These are phyloP conservation scores for Mastomys coucha DNA, from an alignment of 2,113 vertebrate species.

Conservation along the genomic window DNA sequence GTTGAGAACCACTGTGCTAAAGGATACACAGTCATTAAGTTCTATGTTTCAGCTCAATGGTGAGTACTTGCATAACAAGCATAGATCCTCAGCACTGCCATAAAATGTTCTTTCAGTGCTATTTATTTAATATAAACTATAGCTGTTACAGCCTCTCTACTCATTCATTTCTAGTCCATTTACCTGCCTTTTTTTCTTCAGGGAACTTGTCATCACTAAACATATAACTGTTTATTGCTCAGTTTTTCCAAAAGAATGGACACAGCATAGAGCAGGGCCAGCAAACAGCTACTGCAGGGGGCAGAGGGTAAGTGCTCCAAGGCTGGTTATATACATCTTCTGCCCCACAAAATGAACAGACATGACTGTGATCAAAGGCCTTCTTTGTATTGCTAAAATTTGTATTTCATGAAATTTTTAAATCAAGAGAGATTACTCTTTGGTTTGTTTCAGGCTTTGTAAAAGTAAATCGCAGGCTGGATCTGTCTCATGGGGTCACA, in stretches of 20 bases:
- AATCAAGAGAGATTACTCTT: constrained; percentile 17
- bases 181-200: background rate
- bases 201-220: background rate
- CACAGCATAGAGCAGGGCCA: background rate
- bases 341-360: background rate
- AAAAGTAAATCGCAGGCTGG: background rate
- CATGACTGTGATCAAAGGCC: background rate
- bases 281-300: background rate
- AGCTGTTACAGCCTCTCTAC: background rate
- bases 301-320: background rate
- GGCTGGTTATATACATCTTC: background rate
- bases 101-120: background rate
- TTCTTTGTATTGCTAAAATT: background rate
- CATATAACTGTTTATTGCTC: background rate
- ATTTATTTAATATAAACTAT: background rate
- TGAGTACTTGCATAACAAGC: background rate
- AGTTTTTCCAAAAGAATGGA: constrained; percentile 5
- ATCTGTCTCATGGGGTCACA: background rate
- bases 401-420: constrained; percentile 35
- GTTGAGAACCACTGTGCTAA: background rate
- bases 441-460: background rate
- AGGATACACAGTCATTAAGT: background rate
- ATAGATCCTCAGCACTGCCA: background rate
- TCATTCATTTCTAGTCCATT: background rate
- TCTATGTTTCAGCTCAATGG: background rate